Conservation (phyloP, 2,113 vertebrate genomes). For the Grammomys surdaster region DNA sequence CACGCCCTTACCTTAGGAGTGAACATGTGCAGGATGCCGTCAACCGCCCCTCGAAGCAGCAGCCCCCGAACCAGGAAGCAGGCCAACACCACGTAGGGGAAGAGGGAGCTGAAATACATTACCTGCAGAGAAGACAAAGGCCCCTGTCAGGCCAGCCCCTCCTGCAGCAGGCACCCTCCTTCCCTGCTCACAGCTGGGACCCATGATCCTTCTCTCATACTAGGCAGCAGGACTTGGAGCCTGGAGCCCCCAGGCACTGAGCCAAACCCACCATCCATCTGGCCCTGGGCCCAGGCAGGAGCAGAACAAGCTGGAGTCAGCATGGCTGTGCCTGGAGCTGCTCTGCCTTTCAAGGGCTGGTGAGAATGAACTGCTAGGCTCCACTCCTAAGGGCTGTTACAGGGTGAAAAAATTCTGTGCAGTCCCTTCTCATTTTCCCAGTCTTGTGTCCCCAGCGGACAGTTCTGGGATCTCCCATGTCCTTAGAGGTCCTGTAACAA, state of each 20-base stretch:
- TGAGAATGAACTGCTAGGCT: neutral
- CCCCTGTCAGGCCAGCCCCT: neutral
- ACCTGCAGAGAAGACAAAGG: constrained; percentile 88
- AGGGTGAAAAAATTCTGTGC: neutral
- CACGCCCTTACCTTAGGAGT: constrained; percentile 95
- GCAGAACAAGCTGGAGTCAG: constrained; percentile 58
- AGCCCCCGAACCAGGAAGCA: constrained; percentile 97
- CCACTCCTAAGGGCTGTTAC: neutral
- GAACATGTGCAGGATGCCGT: constrained; percentile 99
- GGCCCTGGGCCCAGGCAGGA: constrained; percentile 45
- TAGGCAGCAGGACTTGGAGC: constrained; percentile 40
- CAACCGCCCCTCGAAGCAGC: constrained; percentile 94
- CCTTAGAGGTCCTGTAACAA: neutral
- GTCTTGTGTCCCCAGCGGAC: neutral
- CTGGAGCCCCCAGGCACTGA: constrained; percentile 38
- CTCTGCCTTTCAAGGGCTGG: constrained; percentile 20
- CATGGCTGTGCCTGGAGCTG: neutral
- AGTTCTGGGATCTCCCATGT: neutral
- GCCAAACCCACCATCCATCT: constrained; percentile 39
- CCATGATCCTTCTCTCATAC: constrained; percentile 15
- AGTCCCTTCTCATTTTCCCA: neutral
- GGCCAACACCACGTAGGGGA: constrained; percentile 98
- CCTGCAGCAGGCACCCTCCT: neutral
- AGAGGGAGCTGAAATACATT: constrained; percentile 99
- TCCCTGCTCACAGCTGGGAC: constrained; percentile 3